A percentile compares a stretch with the other conserved stretches of the same genome.
phyloP scores from a whole-genome alignment of 2,888 invertebrate species.

The Leucozona laternaria region DNA sequence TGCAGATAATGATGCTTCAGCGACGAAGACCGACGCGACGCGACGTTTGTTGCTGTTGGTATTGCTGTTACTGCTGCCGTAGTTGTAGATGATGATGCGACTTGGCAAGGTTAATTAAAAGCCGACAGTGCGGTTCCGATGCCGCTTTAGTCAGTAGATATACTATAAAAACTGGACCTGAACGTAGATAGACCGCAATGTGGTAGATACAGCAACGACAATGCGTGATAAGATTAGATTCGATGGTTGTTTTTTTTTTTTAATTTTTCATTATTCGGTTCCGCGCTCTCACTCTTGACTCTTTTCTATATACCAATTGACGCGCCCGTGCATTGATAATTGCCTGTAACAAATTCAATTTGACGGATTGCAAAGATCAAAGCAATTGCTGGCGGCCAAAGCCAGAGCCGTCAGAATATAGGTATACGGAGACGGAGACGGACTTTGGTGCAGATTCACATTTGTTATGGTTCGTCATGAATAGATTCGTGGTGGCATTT shows the following conservation, averaged over 20 bases:
- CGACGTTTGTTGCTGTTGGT: neutral
- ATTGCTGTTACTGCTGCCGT: conserved; percentile 7
- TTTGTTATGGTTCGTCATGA: conserved; percentile 34
- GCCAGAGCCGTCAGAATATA: conserved; percentile 5
- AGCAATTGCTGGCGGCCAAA: conserved; percentile 54
- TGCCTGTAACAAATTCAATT: conserved; percentile 73
- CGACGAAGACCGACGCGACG: neutral
- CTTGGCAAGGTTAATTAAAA: conserved; percentile 75
- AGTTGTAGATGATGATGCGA: conserved; percentile 53
- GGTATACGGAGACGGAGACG: no score
- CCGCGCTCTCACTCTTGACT: conserved; percentile 38
- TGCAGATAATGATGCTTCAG: conserved; percentile 56
- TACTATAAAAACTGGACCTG: conserved; percentile 1
- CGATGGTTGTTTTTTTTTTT: conserved; percentile 35
- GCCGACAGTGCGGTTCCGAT: conserved; percentile 60
- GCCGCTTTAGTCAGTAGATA: conserved; percentile 10
- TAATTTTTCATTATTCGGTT: conserved; percentile 8
- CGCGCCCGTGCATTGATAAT: conserved; percentile 72
- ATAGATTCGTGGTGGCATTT: conserved; percentile 54
- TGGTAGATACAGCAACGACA: conserved; percentile 51
- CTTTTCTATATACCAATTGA: conserved; percentile 64
- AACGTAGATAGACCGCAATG: conserved; percentile 43
- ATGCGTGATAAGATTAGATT: conserved; percentile 60
- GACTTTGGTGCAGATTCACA: conserved; percentile 10
- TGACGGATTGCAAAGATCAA: conserved; percentile 73